Conservation (phyloP, 2,797 vertebrate species). For the Peromyscus nudipes region DNA sequence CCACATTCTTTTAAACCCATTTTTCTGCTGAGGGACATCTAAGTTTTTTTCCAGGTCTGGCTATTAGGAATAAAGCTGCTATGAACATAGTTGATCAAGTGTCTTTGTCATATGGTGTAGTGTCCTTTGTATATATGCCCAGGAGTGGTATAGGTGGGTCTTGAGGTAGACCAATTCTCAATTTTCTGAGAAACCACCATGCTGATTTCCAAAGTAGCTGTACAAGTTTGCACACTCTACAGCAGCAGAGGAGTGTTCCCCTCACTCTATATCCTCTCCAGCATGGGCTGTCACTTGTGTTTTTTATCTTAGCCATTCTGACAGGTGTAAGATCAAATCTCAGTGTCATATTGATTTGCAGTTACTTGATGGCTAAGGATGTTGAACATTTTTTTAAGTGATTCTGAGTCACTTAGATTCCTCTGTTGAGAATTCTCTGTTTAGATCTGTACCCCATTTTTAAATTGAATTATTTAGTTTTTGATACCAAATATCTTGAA, state of each 20-base stretch:
- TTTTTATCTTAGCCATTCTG: not conserved
- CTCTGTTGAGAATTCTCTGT: not conserved
- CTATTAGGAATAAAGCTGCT: not conserved
- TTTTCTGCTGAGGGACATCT: not conserved
- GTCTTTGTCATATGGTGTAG: not conserved
- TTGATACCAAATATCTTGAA: too few relatives aligned
- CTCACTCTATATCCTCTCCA: not conserved
- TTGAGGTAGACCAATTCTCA: not conserved
- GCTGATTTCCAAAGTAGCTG: not conserved
- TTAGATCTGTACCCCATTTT: too few relatives aligned
- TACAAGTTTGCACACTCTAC: not conserved
- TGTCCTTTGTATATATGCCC: not conserved
- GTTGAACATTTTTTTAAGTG: not conserved
- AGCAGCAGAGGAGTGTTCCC: not conserved
- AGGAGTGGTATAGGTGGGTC: not conserved
- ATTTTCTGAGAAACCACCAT: not conserved
- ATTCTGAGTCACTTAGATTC: not conserved
- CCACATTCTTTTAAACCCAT: not conserved
- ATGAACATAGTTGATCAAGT: not conserved
- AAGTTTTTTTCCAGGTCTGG: not conserved
- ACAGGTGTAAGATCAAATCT: not conserved
- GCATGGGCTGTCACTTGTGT: not conserved
- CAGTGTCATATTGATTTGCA: not conserved
- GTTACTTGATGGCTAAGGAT: not conserved
- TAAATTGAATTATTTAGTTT: too few relatives aligned